Evolutionary conservation across 2,888 invertebrate species (phyloP).

Genomic region (Drosophila melanocephala): DNA sequence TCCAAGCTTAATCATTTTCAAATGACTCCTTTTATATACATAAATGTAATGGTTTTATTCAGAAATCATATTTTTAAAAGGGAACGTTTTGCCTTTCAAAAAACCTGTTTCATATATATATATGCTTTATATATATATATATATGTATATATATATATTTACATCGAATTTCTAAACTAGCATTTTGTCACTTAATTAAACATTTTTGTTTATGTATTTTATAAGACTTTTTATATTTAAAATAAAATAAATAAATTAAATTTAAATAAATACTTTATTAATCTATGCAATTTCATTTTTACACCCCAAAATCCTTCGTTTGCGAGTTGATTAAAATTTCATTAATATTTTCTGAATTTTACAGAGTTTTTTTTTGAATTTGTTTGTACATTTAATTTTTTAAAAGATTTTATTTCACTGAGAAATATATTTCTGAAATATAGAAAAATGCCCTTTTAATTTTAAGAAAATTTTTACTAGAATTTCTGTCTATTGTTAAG

Average conservation of each 20-base stretch:
- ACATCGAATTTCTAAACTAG: no score
- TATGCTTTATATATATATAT: no score
- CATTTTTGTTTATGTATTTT: background rate
- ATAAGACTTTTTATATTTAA: background rate
- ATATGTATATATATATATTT: no score
- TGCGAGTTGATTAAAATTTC: background rate
- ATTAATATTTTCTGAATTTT: background rate
- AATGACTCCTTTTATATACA: background rate
- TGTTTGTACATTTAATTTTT: background rate
- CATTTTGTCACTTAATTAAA: background rate
- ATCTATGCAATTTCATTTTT: background rate
- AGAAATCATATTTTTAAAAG: no score
- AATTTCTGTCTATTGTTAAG: background rate
- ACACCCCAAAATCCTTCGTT: background rate
- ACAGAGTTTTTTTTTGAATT: fast-evolving
- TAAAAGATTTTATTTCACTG: background rate
- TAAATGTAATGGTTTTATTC: no score
- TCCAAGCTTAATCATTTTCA: background rate
- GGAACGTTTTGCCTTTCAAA: no score
- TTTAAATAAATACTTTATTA: background rate
- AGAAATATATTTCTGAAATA: background rate
- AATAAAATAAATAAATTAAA: background rate
- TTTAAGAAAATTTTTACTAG: background rate
- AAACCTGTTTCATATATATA: no score
- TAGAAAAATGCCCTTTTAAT: background rate